A percentile compares a stretch with the other conserved stretches of the same genome.
These are phyloP conservation scores for Siniperca undulata DNA, from an alignment of 2,797 vertebrate genomes.

Conservation along the genomic window DNA sequence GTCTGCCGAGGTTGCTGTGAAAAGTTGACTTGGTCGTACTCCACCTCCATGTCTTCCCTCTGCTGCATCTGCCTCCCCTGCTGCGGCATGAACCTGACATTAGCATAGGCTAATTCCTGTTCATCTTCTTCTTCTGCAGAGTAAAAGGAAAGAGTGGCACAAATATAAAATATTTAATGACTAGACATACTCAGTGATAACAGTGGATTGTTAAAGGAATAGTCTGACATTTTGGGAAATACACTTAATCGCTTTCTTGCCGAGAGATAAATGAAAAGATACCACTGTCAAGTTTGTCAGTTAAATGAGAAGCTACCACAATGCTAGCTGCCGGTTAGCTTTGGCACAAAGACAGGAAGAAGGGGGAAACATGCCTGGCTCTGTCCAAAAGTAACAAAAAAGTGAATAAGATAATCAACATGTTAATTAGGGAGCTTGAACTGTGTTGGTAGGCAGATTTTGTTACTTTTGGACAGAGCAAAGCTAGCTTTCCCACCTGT, in stretches of 20 bases:
- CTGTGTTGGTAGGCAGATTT: not conserved
- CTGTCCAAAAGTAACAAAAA: not conserved
- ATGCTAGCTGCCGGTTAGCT: not conserved
- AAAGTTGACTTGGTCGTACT: conserved; percentile 69
- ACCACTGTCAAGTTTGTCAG: too few species aligned
- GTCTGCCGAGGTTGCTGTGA: conserved; percentile 2
- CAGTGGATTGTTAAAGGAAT: not conserved
- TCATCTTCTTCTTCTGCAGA: conserved; percentile 36
- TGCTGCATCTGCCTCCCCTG: not conserved
- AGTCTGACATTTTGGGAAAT: not conserved
- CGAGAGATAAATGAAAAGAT: not conserved
- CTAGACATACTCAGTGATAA: not conserved
- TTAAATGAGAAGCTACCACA: not conserved
- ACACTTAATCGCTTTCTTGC: not conserved
- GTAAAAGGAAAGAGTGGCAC: not conserved
- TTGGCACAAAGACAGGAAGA: not conserved
- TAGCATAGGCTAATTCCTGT: conserved; percentile 62
- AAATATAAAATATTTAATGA: not conserved
- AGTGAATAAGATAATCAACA: not conserved
- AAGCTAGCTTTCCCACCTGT: too few species aligned
- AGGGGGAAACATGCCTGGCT: too few species aligned
- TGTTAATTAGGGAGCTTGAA: not conserved
- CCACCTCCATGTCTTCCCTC: conserved; percentile 44
- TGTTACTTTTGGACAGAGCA: too few species aligned
- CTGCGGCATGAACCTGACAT: conserved; percentile 39